phyloP scores from a whole-genome alignment of 2,113 vertebrate genomes.

The Oncorhynchus clarkii region DNA sequence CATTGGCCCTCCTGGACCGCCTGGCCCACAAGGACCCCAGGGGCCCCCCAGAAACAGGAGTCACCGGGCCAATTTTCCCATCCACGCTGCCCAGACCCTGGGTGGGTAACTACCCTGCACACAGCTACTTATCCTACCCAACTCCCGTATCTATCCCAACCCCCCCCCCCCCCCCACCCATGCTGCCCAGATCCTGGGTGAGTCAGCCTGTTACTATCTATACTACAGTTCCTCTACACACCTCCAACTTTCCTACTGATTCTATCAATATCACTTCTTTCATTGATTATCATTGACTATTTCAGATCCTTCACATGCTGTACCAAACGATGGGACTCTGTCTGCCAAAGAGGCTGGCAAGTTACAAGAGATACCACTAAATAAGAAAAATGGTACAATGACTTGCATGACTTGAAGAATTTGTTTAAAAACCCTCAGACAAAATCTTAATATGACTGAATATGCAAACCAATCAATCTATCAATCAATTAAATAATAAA shows the following conservation, averaged over 20 bases:
- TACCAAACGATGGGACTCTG: conserved; percentile 84
- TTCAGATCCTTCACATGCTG: conserved; percentile 71
- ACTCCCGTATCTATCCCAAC: background rate
- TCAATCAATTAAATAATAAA: background rate
- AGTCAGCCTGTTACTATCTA: background rate
- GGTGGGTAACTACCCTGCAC: conserved; percentile 40
- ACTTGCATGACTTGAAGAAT: no score
- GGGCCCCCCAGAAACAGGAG: conserved; percentile 74
- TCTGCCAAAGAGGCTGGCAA: conserved; percentile 69
- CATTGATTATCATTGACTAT: background rate
- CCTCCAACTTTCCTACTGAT: background rate
- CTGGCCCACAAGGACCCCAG: conserved; percentile 70
- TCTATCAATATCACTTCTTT: no score
- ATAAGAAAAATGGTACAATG: conserved; percentile 71
- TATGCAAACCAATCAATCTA: background rate
- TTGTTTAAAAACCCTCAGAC: no score
- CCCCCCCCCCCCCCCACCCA: conserved; percentile 38
- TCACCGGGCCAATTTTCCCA: conserved; percentile 52
- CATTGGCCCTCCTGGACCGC: conserved; percentile 72
- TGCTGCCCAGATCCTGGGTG: conserved; percentile 62
- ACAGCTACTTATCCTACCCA: background rate
- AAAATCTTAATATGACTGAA: no score
- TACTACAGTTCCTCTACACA: background rate
- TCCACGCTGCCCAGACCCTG: conserved; percentile 61
- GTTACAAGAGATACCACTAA: conserved; percentile 41